A percentile compares a stretch with the other conserved stretches of the same genome.
phyloP scores from a whole-genome alignment of 2,888 invertebrate species.

The Scaptomyza parva region DNA sequence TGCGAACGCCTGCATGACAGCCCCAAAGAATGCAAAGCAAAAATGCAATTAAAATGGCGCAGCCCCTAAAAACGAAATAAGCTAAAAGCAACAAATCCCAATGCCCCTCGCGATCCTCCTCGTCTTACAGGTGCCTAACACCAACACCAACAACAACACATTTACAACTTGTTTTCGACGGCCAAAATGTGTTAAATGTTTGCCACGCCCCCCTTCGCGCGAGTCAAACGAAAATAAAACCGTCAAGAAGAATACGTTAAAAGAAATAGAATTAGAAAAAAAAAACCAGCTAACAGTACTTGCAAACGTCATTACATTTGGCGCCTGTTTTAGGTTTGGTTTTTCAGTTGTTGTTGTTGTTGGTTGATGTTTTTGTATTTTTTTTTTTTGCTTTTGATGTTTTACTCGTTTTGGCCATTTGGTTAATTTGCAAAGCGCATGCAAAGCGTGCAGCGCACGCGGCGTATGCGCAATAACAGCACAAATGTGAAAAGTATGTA shows the following conservation, averaged over 20 bases:
- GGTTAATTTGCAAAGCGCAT: constrained; percentile 75
- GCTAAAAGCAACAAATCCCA: constrained; percentile 45
- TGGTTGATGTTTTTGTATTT: too few relatives aligned
- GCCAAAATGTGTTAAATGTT: constrained; percentile 74
- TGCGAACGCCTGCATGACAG: constrained; percentile 67
- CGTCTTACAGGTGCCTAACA: neutral
- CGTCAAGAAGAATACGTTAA: constrained; percentile 8
- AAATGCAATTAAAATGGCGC: constrained; percentile 77
- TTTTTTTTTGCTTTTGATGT: neutral
- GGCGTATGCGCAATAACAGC: constrained; percentile 69
- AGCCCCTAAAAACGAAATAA: constrained; percentile 49
- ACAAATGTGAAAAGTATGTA: constrained; percentile 47
- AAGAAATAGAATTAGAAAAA: constrained; percentile 5
- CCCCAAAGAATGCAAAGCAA: constrained; percentile 46
- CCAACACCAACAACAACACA: constrained; percentile 53
- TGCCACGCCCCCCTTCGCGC: constrained; percentile 58
- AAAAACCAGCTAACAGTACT: constrained; percentile 9
- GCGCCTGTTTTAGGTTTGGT: constrained; percentile 37
- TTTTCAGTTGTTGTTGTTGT: constrained; percentile 18
- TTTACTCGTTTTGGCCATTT: constrained; percentile 36
- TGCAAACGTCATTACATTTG: constrained; percentile 52
- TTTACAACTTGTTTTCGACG: constrained; percentile 74
- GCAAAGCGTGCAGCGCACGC: constrained; percentile 61
- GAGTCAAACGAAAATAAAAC: too few relatives aligned
- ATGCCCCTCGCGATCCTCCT: neutral